Evolutionary conservation across 2,888 invertebrate genomes (phyloP).

Genomic region (Lacanobia oleracea): DNA sequence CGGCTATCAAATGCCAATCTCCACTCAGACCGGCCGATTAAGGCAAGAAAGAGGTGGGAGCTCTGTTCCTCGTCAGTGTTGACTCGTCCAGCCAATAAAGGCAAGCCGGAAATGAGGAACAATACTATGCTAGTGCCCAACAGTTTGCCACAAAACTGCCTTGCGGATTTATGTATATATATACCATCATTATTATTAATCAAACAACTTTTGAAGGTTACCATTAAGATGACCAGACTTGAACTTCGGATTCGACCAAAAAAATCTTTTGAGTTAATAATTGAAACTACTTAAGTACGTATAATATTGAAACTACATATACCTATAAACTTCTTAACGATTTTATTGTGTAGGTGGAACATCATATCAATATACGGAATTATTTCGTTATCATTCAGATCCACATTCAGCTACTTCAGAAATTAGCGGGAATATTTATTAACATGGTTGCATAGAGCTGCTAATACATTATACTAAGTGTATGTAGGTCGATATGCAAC

Average conservation of each 20-base stretch:
- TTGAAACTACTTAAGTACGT: not conserved
- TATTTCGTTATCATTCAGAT: not conserved
- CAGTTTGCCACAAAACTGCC: no score
- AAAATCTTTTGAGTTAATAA: not conserved
- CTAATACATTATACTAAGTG: not conserved
- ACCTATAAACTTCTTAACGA: not conserved
- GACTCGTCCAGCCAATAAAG: no score
- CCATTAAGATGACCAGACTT: not conserved
- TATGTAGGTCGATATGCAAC: no score
- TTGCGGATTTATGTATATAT: no score
- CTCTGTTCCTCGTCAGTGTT: no score
- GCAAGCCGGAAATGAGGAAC: no score
- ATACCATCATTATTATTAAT: conserved; percentile 21
- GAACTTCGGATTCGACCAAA: conserved; percentile 7
- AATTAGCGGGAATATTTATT: not conserved
- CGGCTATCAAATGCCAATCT: no score
- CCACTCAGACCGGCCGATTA: no score
- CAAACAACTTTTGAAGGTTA: conserved; percentile 24
- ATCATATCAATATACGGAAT: not conserved
- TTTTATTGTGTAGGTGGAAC: not conserved
- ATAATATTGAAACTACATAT: not conserved
- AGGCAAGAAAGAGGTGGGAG: no score
- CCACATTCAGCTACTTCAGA: not conserved
- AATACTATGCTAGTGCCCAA: no score
- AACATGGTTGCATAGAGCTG: not conserved